phyloP scores from a whole-genome alignment of 1,140 invertebrate species.

The Brachionus rotundiformis region DNA sequence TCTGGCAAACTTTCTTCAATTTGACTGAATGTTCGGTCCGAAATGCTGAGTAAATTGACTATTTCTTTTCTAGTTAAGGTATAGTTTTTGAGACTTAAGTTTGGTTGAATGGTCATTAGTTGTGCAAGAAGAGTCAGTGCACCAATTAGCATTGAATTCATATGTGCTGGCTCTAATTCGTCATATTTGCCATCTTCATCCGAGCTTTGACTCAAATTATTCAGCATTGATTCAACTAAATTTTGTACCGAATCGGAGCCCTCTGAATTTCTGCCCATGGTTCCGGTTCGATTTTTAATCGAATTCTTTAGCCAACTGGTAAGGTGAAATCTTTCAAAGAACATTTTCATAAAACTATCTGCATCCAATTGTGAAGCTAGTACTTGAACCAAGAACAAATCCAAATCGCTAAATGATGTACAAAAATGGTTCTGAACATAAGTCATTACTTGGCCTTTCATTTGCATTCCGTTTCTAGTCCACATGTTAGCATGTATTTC shows the following conservation, averaged over 20 bases:
- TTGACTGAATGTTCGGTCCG: slow-evolving; percentile 91
- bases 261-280: background rate
- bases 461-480: slow-evolving; percentile 94
- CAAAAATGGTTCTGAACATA: slow-evolving; percentile 98
- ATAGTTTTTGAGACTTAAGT: slow-evolving; percentile 34
- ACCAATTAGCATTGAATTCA: slow-evolving; percentile 85
- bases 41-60: slow-evolving; percentile 84
- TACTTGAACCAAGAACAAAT: slow-evolving; percentile 76
- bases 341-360: slow-evolving; percentile 5
- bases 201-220: slow-evolving; percentile 58
- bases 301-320: background rate
- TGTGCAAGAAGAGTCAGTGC: slow-evolving; percentile 70
- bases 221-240: slow-evolving; percentile 38
- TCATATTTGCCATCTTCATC: slow-evolving; percentile 71
- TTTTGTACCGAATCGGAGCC: background rate
- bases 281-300: background rate
- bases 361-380: background rate
- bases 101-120: background rate
- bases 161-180: slow-evolving; percentile 64
- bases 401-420: slow-evolving; percentile 95
- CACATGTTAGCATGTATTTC: slow-evolving; percentile 89
- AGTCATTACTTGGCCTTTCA: slow-evolving; percentile 96
- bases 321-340: slow-evolving; percentile 49
- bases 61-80: slow-evolving; percentile 79
- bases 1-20: slow-evolving; percentile 92